phyloP scores from a whole-genome alignment of 2,888 invertebrate genomes.

The Lamellibrachia satsuma region DNA sequence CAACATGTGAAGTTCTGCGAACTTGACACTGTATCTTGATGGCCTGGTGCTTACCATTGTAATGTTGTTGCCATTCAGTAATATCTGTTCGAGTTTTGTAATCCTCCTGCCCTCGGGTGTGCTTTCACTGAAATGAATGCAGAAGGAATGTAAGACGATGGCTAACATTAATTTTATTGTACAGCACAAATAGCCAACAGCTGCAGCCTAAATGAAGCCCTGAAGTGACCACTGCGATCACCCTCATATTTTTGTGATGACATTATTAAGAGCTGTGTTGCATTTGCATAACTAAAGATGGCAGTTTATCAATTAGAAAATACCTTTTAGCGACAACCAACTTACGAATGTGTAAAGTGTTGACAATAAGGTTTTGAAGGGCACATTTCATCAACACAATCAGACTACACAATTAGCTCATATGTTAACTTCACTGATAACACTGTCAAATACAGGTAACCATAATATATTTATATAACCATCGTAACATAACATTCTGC shows the following conservation, averaged over 20 bases:
- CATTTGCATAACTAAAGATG: too few species aligned
- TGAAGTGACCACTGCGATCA: not conserved
- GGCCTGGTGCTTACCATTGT: slow-evolving; percentile 81
- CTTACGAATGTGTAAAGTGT: too few species aligned
- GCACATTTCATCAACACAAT: too few species aligned
- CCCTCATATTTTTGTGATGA: not conserved
- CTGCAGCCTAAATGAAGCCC: not conserved
- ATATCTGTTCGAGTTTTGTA: slow-evolving; percentile 95
- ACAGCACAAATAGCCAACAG: not conserved
- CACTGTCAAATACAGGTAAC: too few species aligned
- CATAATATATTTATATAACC: too few species aligned
- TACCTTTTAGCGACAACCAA: too few species aligned
- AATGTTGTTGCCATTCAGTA: slow-evolving; percentile 98
- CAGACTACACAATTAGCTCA: too few species aligned
- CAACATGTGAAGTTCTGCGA: not conserved
- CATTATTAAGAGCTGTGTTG: too few species aligned
- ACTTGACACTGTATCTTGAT: not conserved
- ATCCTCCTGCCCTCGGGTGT: slow-evolving; percentile 91
- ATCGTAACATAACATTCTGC: not conserved
- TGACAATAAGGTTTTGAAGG: too few species aligned
- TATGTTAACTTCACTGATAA: too few species aligned
- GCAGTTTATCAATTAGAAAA: too few species aligned
- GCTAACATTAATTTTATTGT: not conserved
- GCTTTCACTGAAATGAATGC: slow-evolving; percentile 74
- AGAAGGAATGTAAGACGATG: not conserved